Evolutionary conservation across 2,888 invertebrate genomes (phyloP), one percentile per base, ranked within the genome.

Genomic region (Formica aserva): DNA sequence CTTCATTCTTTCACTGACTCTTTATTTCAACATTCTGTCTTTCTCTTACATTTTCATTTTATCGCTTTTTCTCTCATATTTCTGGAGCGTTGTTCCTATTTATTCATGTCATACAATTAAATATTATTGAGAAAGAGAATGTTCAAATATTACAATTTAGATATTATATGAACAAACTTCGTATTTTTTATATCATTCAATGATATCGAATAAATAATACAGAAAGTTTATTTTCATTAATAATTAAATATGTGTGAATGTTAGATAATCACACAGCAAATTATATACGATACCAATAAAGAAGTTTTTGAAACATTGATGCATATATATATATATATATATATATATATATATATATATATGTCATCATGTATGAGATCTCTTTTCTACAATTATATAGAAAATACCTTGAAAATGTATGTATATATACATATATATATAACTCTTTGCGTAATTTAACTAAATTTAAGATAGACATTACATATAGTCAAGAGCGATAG

Each of bases 141-240:
- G n/a, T 62, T n/a, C 32, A 62, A 60, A 4, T 38, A 60, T 26
- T 11, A 41, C 15, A 22, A 15, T 62, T 32, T 6, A 32, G 22
- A 41, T 60, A 26, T 41, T 5, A 45, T 1, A 62, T 22, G 3
- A 18, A 1, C 5, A 32, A 26, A 1, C 0, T 66, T 13, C 4
- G 26, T 22, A 55, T 66, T 52, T 66, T 18, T 13, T 38, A 8
- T 4, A 3, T 0, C 5, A 66, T 41, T 41, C 5, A 3, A 65
- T 0, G 13, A 52, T 65, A n/a, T 55, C 38, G 26, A 77, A 38
- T 66, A 66, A 66, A 29, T 65, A 38, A 35, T 52, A 0, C 13
- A 13, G 1, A 22, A 76, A 52, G 5, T 76, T 63, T 48, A 66
- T 55, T 75, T 75, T 11, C 3, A 55, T 66, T 35, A n/a, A 29